phyloP scores from a whole-genome alignment of 2,113 vertebrate genomes.

The Pseudolaguvia tuberculata region DNA sequence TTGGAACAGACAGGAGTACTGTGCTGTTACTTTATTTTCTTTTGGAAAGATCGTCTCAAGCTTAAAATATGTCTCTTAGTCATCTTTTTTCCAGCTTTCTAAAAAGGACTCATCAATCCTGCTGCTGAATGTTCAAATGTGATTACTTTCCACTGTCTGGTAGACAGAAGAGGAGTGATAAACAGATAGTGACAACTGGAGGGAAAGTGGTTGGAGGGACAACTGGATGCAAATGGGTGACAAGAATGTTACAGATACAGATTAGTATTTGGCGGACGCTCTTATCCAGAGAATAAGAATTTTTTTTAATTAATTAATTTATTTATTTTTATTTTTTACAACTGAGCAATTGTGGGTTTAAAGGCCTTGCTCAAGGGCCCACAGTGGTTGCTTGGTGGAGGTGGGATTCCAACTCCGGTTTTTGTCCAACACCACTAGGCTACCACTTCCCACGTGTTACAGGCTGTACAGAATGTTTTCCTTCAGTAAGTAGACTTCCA shows the following conservation, averaged over 20 bases:
- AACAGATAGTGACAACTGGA: slow-evolving; percentile 33
- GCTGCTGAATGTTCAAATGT: background rate
- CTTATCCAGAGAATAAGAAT: too few relatives aligned
- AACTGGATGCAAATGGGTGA: slow-evolving; percentile 55
- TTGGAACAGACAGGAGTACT: background rate
- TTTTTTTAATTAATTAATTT: too few relatives aligned
- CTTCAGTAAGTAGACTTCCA: slow-evolving; percentile 50
- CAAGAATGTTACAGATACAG: too few relatives aligned
- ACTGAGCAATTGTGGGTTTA: too few relatives aligned
- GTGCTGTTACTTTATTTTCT: background rate
- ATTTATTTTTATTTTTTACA: too few relatives aligned
- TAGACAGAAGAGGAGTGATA: slow-evolving; percentile 19
- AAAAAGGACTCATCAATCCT: background rate
- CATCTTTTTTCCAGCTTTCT: background rate
- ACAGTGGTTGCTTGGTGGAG: too few relatives aligned
- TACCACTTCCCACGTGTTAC: too few relatives aligned
- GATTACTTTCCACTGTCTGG: background rate
- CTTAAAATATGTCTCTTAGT: background rate
- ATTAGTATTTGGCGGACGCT: too few relatives aligned
- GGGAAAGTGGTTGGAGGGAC: slow-evolving; percentile 23
- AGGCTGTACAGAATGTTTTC: slow-evolving; percentile 25
- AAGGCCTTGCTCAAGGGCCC: too few relatives aligned
- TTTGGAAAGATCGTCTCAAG: background rate
- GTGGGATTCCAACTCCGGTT: too few relatives aligned
- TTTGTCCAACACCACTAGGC: too few relatives aligned